A percentile compares a stretch with the other conserved stretches of the same genome.
Conservation (phyloP, 2,113 vertebrate genomes). For the Oplegnathus fasciatus region DNA sequence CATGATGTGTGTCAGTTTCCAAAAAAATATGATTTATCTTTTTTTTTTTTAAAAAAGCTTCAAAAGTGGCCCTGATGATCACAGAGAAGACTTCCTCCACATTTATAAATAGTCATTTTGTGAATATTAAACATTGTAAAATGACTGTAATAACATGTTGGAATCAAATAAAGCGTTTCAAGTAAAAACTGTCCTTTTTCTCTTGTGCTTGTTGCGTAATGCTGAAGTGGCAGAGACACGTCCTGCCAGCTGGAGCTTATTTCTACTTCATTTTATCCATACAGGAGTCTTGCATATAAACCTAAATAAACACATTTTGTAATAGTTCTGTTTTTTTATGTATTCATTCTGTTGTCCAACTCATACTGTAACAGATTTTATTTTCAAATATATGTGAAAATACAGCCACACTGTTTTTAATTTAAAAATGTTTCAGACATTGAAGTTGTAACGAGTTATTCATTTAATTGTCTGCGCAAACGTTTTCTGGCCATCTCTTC, state of each 20-base stretch:
- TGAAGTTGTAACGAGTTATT: slow-evolving; percentile 18
- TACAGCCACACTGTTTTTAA: neutral
- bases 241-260: slow-evolving; percentile 37
- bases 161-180: slow-evolving; percentile 37
- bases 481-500: neutral
- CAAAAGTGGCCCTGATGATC: neutral
- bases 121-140: slow-evolving; percentile 15
- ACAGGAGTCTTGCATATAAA: slow-evolving; percentile 1
- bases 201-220: slow-evolving; percentile 13
- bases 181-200: neutral
- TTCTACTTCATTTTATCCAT: slow-evolving; percentile 21
- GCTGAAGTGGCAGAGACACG: slow-evolving; percentile 4
- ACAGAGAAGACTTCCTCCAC: neutral
- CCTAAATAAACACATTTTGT: slow-evolving; percentile 37
- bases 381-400: neutral
- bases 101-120: neutral
- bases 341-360: neutral
- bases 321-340: slow-evolving; percentile 16
- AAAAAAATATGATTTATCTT: neutral
- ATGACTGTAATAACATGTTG: slow-evolving; percentile 6
- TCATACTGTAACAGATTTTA: neutral
- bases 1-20: neutral
- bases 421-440: neutral
- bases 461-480: slow-evolving; percentile 7
- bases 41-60: neutral